A percentile compares a stretch with the other conserved stretches of the same genome.
Conservation (phyloP, 1,140 invertebrate species). For the Yoshiicerus persimilis region DNA sequence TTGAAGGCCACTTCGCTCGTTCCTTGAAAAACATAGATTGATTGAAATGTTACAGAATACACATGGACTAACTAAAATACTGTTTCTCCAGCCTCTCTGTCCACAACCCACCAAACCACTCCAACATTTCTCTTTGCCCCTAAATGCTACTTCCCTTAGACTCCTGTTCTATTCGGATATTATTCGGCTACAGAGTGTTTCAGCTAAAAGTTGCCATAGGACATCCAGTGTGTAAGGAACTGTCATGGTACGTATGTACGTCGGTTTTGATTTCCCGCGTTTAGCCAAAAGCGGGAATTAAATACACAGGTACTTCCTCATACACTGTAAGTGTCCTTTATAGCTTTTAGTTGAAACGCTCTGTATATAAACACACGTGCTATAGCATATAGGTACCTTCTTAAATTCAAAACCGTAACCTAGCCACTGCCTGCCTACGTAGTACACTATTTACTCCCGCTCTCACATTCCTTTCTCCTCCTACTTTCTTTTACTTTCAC, state of each 20-base stretch:
- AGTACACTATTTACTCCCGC: background rate
- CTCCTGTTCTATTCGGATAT: background rate
- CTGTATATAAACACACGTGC: no score
- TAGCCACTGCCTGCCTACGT: background rate
- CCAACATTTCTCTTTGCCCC: background rate
- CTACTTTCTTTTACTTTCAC: background rate
- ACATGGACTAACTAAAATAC: background rate
- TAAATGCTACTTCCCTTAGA: background rate
- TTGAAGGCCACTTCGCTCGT: background rate
- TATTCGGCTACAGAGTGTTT: no score
- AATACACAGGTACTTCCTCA: no score
- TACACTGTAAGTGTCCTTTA: no score
- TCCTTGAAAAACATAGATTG: background rate
- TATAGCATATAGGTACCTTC: no score
- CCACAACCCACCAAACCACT: background rate
- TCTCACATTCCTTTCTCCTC: background rate
- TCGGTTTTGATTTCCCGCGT: no score
- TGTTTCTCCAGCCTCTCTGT: background rate
- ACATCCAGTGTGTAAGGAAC: no score
- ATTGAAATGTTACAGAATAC: background rate
- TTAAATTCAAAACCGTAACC: no score
- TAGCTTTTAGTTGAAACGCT: no score
- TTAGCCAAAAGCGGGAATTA: no score
- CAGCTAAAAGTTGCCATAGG: no score
- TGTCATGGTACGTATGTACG: no score